Conservation (phyloP, 2,113 vertebrate species). For the Neoarius graeffei region DNA sequence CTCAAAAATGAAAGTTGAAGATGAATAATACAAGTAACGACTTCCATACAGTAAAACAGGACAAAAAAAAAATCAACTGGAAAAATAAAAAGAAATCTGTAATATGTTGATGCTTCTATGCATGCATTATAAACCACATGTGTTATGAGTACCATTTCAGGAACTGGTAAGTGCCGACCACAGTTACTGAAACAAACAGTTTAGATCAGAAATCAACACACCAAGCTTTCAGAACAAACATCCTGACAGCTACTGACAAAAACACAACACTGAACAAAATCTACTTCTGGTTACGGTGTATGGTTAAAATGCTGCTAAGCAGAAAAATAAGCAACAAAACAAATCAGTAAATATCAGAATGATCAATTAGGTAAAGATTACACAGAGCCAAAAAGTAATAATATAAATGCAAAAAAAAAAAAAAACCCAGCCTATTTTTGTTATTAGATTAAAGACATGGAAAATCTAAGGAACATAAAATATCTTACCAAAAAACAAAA, state of each 20-base stretch:
- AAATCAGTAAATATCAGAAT: constrained; percentile 31
- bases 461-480: constrained; percentile 27
- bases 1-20: constrained; percentile 20
- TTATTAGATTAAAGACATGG: constrained; percentile 14
- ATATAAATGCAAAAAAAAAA: constrained; percentile 1
- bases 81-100: constrained; percentile 13
- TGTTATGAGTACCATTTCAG: constrained; percentile 19
- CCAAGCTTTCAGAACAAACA: constrained; percentile 19
- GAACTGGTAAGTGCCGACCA: constrained; percentile 36
- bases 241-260: constrained; percentile 14
- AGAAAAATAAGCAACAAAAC: constrained; percentile 25
- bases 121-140: constrained; percentile 1
- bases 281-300: constrained; percentile 38
- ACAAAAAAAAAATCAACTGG: constrained; percentile 47
- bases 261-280: constrained; percentile 28
- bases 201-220: constrained; percentile 20
- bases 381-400: constrained; percentile 23
- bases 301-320: not conserved
- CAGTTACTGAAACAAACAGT: constrained; percentile 28
- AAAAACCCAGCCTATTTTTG: constrained; percentile 6
- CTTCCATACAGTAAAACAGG: not conserved
- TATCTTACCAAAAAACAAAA: not conserved
- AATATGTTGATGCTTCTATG: not conserved
- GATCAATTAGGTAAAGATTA: constrained; percentile 28
- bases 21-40: not conserved